phyloP scores from a whole-genome alignment of 2,797 vertebrate species.

The Lateolabrax maculatus region DNA sequence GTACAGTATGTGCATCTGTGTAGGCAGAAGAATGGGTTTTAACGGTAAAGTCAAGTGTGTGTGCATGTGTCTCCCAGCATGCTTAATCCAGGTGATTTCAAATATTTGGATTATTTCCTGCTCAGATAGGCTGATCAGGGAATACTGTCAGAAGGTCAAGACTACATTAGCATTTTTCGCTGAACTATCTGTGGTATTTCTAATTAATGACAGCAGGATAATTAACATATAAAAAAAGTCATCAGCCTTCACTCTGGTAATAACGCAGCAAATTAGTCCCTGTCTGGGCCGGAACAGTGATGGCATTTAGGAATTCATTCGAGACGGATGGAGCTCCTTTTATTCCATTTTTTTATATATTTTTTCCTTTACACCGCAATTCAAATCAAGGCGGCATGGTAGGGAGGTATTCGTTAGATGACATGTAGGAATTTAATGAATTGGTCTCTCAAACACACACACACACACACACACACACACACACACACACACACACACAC shows the following conservation, averaged over 20 bases:
- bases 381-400: conserved; percentile 45
- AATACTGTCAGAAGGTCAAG: conserved; percentile 70
- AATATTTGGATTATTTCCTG: conserved; percentile 56
- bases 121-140: conserved; percentile 53
- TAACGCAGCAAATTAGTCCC: conserved; percentile 66
- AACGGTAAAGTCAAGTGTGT: conserved; percentile 41
- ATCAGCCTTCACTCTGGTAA: conserved; percentile 68
- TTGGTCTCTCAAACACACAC: conserved; percentile 1
- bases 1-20: conserved; percentile 30
- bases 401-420: conserved; percentile 20
- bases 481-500: conserved; percentile 1
- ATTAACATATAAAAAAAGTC: conserved; percentile 71
- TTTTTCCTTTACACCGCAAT: conserved; percentile 16
- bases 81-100: conserved; percentile 51
- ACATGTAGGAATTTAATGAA: conserved; percentile 15
- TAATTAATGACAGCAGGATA: conserved; percentile 76
- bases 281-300: conserved; percentile 34
- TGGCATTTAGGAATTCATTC: conserved; percentile 70
- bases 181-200: conserved; percentile 67
- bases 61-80: conserved; percentile 26
- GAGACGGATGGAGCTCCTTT: conserved; percentile 40
- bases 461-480: neutral
- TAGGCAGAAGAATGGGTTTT: conserved; percentile 32
- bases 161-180: conserved; percentile 68
- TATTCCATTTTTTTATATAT: conserved; percentile 1